Conservation (phyloP, 1,140 invertebrate species). For the Pantala flavescens region DNA sequence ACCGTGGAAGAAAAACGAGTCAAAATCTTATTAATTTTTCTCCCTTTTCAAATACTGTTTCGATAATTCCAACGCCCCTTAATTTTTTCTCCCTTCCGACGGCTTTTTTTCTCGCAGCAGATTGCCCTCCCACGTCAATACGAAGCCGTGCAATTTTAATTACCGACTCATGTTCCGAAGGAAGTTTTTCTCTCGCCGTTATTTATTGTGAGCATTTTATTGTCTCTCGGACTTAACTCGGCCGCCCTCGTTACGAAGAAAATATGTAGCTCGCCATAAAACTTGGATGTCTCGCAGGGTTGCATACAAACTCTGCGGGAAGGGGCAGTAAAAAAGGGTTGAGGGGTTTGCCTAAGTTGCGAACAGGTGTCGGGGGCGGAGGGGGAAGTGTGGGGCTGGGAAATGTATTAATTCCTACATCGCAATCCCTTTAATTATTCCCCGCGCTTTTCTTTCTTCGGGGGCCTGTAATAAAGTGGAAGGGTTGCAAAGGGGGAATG, state of each 20-base stretch:
- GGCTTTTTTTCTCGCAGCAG: not conserved
- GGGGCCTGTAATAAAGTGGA: not conserved
- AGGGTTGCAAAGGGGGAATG: not conserved
- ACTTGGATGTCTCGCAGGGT: not conserved
- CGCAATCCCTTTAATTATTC: not conserved
- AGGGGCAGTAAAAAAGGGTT: constrained; percentile 1
- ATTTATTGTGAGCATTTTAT: constrained; percentile 2
- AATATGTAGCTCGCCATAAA: not conserved
- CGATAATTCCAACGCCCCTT: no score
- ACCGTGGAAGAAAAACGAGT: not conserved
- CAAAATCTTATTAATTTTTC: no score
- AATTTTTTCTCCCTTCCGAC: no score
- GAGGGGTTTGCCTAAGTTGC: not conserved
- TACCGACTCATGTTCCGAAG: not conserved
- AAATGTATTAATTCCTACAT: not conserved
- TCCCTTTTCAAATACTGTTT: no score
- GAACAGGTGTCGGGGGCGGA: not conserved
- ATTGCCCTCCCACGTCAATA: not conserved
- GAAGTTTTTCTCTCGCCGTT: not conserved
- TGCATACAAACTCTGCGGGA: not conserved
- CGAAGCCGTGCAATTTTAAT: not conserved
- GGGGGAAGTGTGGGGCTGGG: not conserved
- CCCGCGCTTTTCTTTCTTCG: not conserved
- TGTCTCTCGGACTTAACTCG: not conserved
- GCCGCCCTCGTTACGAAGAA: not conserved